Base-by-base conservation (phyloP, 2,113 vertebrate genomes). In the Dinomys branickii region DNA sequence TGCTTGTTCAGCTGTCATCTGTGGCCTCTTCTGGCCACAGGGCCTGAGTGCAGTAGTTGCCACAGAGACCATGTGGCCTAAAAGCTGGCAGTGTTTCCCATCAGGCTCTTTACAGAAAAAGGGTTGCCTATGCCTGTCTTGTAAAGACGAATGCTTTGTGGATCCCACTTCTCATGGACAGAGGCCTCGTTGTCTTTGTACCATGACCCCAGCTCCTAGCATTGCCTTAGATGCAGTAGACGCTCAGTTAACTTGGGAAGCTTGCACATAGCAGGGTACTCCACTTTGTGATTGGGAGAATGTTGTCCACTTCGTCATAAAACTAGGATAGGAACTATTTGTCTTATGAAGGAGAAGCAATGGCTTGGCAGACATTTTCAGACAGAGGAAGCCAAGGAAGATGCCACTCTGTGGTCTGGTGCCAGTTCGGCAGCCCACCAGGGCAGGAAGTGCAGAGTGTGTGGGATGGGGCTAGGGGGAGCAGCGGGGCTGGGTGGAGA, bases 311-410 rank as follows among this genome's bases (percentile, higher is more conserved):
- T 35, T 90, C 41, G 92, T 80, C 65, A 24, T 14, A 75, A n/a
- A n/a, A 94, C 67, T 85, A 96, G 58, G 56, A 78, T 88, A 94
- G 47, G 84, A 80, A 83, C 38, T 69, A 1, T 85, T 61, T 22
- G 52, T 69, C 91, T 38, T 88, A 1, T 84, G 38, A 77, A 28
- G 73, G 54, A 93, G 69, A 56, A 52, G 6, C 86, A 50, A 73
- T 87, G 61, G 30, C 47, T 84, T 80, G 80, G 75, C 75, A 86
- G 67, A 17, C 82, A 73, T 80, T 52, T n/a, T 73, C 47, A 91
- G 84, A 61, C 20, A 22, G 44, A 33, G 11, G 61, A 85, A 44
- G 63, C 85, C 81, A 69, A 80, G 85, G 61, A 85, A 52, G 52
- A 52, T 8, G 47, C 56, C 35, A 3, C 81, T 75, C 14, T 2